These are phyloP conservation scores for Cordylochernes scorpioides DNA, from an alignment of 2,888 invertebrate species.

Conservation along the genomic window DNA sequence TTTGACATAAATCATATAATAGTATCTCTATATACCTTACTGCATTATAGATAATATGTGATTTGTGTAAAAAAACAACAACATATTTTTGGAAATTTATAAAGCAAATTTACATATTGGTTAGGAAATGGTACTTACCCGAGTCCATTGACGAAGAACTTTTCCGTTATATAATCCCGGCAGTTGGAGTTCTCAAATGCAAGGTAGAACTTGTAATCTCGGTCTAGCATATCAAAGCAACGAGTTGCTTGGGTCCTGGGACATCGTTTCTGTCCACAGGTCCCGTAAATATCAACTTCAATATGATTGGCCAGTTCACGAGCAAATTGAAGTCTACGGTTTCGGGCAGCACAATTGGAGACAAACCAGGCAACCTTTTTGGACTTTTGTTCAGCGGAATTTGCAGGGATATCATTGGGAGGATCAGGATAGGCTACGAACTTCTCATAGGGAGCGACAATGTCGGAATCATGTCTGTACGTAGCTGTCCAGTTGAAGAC, in stretches of 20 bases:
- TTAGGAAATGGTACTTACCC: constrained; percentile 28
- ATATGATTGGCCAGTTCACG: constrained; percentile 57
- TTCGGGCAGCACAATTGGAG: constrained; percentile 79
- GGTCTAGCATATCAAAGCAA: constrained; percentile 66
- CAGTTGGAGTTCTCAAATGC: constrained; percentile 94
- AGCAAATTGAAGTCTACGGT: constrained; percentile 62
- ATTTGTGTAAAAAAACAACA: no score
- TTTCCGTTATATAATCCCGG: constrained; percentile 79
- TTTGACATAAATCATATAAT: no score
- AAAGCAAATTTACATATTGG: no score
- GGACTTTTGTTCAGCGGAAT: constrained; percentile 18
- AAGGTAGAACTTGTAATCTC: constrained; percentile 81
- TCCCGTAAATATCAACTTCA: constrained; percentile 65
- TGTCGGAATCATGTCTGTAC: constrained; percentile 73
- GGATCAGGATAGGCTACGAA: constrained; percentile 46
- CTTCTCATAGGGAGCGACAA: constrained; percentile 80
- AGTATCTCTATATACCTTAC: no score
- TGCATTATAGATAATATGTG: no score
- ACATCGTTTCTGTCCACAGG: constrained; percentile 49
- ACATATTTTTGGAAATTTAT: no score
- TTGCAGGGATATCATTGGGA: background rate
- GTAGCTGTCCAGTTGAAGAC: constrained; percentile 92
- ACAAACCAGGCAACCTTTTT: constrained; percentile 82
- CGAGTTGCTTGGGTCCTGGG: constrained; percentile 43
- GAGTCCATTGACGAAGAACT: constrained; percentile 79